Evolutionary conservation across 2,797 vertebrate species (phyloP), one percentile per base, ranked within the genome.

Genomic region (Coregonus suidteri): DNA sequence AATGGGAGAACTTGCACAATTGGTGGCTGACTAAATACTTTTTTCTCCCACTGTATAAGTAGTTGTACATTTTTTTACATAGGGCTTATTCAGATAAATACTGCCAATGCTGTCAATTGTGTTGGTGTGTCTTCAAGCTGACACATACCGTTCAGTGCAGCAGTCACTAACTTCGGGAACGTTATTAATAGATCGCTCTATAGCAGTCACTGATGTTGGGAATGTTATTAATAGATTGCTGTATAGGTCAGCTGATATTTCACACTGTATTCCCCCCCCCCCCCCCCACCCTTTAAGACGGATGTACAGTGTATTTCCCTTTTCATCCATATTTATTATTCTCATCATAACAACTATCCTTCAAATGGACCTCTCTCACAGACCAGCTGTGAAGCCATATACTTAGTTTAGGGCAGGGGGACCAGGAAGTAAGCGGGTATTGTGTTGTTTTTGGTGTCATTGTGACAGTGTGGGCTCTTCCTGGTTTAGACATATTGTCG

Each of bases 401-500:
- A 62, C 76, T 66, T 64, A 3, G 62, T 51, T 3, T 3, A 53
- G 16, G 53, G 16, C 7, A 35, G 0, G 18, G 18, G 53, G 13
- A 31, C 59, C 37, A 47, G 87, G 87, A 91, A 84, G 85, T 83
- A 52, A 54, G 59, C 14, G 52, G 72, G 59, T 25, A 7, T 20
- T 5, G 7, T 18, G n/a, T 89, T 91, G 75, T 88, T 90, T 91
- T 84, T 71, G 82, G 76, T 87, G 74, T 90, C 74, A 86, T 81
- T 90, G 83, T 89, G 83, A 86, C 76, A 80, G 79, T 85, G 87
- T 88, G 78, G 53, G 31, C 35, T 66, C 71, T 86, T 81, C 88
- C 74, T 73, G 3, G 65, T 85, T 59, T 78, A 95, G 94, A 90
- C 59, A 88, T 85, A 88, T 90, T 91, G 88, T 91, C 89, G 66